phyloP scores from a whole-genome alignment of 2,888 invertebrate genomes.

The Caradrina clavipalpis region DNA sequence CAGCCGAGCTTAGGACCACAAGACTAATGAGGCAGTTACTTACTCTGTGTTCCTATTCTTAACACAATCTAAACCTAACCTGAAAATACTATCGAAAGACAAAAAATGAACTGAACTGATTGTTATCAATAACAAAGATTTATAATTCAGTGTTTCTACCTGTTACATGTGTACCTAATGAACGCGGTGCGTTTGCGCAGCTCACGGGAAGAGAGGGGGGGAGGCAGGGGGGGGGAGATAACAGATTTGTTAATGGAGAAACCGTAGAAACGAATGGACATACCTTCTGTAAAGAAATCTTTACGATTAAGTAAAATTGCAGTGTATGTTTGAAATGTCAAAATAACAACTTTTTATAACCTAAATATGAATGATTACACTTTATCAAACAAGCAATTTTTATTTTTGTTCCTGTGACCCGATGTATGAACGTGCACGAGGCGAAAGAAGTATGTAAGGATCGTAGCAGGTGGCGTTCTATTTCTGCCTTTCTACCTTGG shows the following conservation, averaged over 20 bases:
- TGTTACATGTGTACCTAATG: conserved; percentile 54
- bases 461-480: too few species aligned
- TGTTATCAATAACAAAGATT: conserved; percentile 52
- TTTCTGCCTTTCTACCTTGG: too few species aligned
- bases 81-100: not conserved
- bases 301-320: too few species aligned
- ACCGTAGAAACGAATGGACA: conserved; percentile 61
- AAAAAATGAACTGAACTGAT: conserved; percentile 24
- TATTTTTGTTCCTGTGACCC: too few species aligned
- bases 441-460: too few species aligned
- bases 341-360: too few species aligned
- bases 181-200: conserved; percentile 71
- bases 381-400: too few species aligned
- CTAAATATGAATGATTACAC: too few species aligned
- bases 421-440: too few species aligned
- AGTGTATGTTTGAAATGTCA: too few species aligned
- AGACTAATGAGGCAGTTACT: too few species aligned
- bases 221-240: conserved; percentile 60
- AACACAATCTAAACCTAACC: not conserved
- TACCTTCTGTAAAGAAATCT: conserved; percentile 19
- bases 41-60: not conserved
- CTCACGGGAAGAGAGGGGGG: conserved; percentile 26
- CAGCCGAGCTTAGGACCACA: too few species aligned
- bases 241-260: conserved; percentile 70
- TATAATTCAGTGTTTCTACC: conserved; percentile 51